Evolutionary conservation across 1,140 invertebrate genomes (phyloP), one percentile per base, ranked within the genome.

Genomic region (Samia ricini): DNA sequence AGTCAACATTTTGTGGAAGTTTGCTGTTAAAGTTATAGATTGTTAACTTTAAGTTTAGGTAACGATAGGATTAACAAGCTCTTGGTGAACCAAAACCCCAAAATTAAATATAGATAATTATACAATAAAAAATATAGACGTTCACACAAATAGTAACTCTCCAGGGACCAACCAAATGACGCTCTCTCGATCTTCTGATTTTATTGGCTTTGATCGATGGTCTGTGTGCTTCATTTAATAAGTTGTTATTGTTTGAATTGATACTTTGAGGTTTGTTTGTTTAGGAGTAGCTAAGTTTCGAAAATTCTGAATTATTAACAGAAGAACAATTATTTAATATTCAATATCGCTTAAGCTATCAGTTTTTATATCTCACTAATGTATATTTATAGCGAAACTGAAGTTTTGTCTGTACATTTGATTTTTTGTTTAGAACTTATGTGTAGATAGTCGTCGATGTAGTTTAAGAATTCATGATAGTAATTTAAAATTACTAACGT

Each of bases 191-290:
- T 57, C 56, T 56, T 20, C 4, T 42, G 36, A 18, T 4, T 20
- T 57, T 66, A 54, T 66, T n/a, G 60, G 26, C 56, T 51, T 48
- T 62, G 64, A 66, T 66, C 60, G 55, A 66, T 66, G 48, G 56
- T 54, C 61, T 58, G 54, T 24, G 64, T 55, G 48, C 59, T 62
- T 58, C 55, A n/a, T 20, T 49, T 58, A n/a, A n/a, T n/a, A n/a
- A n/a, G n/a, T n/a, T n/a, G n/a, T n/a, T 15, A 49, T 61, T 62
- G 60, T 66, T 61, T 62, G 60, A 36, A 54, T 58, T 49, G 64
- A 54, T 66, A 48, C 59, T 24, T 55, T 12, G 23, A 22, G 55
- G n/a, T 62, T 61, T 42, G 50, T 66, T 66, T 61, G 21, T 33
- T 58, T 20, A 21, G 33, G 20, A 10, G 56, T 20, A 6, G 33